Conservation (phyloP, 1,140 invertebrate species). For the Drosophila leontia region DNA sequence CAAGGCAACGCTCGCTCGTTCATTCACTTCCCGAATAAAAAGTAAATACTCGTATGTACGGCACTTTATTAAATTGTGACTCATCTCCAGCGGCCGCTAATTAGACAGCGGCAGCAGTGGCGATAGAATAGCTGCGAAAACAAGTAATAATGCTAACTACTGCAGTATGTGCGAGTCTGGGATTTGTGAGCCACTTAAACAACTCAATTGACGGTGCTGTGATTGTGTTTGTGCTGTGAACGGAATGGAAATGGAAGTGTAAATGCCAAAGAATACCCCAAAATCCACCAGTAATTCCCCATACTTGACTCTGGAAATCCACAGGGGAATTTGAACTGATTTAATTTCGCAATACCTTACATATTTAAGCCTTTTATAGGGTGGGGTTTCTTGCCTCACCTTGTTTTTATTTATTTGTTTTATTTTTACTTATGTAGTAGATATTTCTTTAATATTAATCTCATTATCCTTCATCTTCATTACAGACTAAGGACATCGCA, state of each 20-base stretch:
- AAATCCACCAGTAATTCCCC: neutral
- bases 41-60: conserved; percentile 28
- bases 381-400: no score
- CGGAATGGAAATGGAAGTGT: neutral
- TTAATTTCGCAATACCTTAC: neutral
- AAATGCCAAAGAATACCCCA: conserved; percentile 4
- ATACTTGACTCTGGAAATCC: neutral
- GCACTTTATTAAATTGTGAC: conserved; percentile 47
- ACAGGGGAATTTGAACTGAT: neutral
- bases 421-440: no score
- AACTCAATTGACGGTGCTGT: conserved; percentile 38
- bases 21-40: conserved; percentile 33
- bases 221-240: conserved; percentile 4
- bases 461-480: neutral
- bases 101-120: conserved; percentile 33
- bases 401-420: neutral
- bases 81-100: conserved; percentile 51
- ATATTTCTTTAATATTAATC: no score
- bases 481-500: conserved; percentile 50
- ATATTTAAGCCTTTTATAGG: neutral
- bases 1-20: conserved; percentile 52
- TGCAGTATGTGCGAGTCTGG: conserved; percentile 49
- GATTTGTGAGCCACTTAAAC: conserved; percentile 43
- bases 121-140: conserved; percentile 39
- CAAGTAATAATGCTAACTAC: conserved; percentile 45